phyloP scores from a whole-genome alignment of 1,140 invertebrate species.

The Mylabris phalerata region DNA sequence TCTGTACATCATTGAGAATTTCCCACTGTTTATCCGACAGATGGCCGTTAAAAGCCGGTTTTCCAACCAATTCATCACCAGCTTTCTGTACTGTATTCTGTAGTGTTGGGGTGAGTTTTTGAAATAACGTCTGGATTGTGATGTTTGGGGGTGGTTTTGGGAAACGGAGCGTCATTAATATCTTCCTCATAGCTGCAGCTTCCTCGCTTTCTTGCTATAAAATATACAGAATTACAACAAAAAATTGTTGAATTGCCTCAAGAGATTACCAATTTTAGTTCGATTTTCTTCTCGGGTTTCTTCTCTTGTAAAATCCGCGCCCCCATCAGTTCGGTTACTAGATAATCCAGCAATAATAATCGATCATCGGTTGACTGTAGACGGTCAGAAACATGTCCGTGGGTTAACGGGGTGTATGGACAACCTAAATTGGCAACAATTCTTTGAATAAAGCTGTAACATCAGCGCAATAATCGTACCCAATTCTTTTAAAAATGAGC shows the following conservation, averaged over 20 bases:
- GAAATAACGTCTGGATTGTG: constrained; percentile 65
- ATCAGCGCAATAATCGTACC: constrained; percentile 42
- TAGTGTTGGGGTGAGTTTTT: constrained; percentile 67
- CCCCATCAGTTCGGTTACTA: constrained; percentile 74
- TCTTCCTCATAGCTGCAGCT: constrained; percentile 67
- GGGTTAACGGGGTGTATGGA: constrained; percentile 58
- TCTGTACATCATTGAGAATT: constrained; percentile 58
- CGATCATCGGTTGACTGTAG: constrained; percentile 58
- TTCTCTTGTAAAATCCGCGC: constrained; percentile 65
- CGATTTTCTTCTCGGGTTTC: constrained; percentile 52
- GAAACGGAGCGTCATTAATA: constrained; percentile 70
- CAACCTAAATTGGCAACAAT: constrained; percentile 50
- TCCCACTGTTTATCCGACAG: constrained; percentile 80
- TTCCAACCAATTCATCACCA: constrained; percentile 51
- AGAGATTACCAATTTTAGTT: constrained; percentile 43
- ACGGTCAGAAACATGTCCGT: constrained; percentile 61
- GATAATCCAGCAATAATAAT: constrained; percentile 67
- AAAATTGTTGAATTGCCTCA: no score
- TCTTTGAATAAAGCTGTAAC: not conserved
- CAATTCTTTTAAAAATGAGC: constrained; percentile 80
- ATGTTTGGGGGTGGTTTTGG: constrained; percentile 81
- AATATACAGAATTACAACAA: constrained; percentile 15
- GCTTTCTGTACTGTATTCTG: constrained; percentile 61
- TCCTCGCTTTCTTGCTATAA: constrained; percentile 71
- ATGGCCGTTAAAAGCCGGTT: constrained; percentile 67